A percentile compares a stretch with the other conserved stretches of the same genome.
Conservation (phyloP, 2,797 vertebrate genomes). For the Pelobates cultripes region DNA sequence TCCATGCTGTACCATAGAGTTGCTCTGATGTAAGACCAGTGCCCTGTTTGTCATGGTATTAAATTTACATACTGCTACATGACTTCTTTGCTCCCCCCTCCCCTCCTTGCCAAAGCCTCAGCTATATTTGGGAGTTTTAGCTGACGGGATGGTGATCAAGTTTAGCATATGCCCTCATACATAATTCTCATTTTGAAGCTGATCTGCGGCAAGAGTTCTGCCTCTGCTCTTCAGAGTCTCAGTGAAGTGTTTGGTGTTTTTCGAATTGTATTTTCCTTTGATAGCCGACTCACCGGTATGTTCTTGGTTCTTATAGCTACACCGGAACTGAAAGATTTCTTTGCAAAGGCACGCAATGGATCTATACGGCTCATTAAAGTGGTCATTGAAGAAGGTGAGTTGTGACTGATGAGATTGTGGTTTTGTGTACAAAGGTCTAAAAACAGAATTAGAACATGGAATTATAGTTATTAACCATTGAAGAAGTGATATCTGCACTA, state of each 20-base stretch:
- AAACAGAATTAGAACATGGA: no score
- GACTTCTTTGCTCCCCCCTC: slow-evolving; percentile 41
- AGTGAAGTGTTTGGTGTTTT: background rate
- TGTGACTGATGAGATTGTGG: background rate
- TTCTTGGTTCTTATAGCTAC: slow-evolving; percentile 95
- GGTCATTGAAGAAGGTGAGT: slow-evolving; percentile 93
- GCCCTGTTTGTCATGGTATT: slow-evolving; percentile 31
- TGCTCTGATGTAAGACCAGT: background rate
- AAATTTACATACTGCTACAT: slow-evolving; percentile 60
- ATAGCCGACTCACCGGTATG: slow-evolving; percentile 71
- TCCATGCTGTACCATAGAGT: background rate
- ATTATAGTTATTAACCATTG: no score
- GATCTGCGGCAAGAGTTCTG: background rate
- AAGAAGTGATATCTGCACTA: no score
- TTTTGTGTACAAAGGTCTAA: no score
- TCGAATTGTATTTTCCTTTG: background rate
- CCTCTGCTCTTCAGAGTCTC: background rate
- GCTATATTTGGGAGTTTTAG: slow-evolving; percentile 82
- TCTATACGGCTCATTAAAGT: slow-evolving; percentile 92
- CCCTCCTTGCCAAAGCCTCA: slow-evolving; percentile 57
- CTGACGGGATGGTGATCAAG: slow-evolving; percentile 55
- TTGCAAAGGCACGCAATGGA: slow-evolving; percentile 89
- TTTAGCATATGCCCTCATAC: slow-evolving; percentile 50
- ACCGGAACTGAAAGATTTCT: slow-evolving; percentile 92
- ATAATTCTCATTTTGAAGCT: background rate